phyloP scores from a whole-genome alignment of 2,113 vertebrate genomes.

The Ictidomys tridecemlineatus region DNA sequence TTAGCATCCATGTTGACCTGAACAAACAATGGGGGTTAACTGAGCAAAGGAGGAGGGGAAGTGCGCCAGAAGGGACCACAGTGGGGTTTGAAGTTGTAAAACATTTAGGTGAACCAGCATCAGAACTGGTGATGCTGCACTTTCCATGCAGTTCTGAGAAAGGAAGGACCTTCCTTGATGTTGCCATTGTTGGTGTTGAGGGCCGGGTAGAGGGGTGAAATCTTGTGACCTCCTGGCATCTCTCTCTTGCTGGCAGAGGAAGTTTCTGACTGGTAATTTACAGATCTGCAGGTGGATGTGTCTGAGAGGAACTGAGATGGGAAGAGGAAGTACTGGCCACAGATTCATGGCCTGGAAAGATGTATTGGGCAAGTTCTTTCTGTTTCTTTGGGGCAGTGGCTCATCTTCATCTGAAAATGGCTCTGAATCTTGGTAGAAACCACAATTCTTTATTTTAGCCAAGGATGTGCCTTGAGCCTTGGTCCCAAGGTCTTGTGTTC shows the following conservation, averaged over 20 bases:
- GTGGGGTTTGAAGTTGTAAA: background rate
- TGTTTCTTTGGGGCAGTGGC: background rate
- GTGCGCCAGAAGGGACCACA: too few relatives aligned
- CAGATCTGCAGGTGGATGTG: too few relatives aligned
- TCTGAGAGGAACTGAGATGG: background rate
- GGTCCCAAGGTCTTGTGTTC: background rate
- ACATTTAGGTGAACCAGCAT: background rate
- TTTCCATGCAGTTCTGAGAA: background rate
- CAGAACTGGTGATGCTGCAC: background rate
- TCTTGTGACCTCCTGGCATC: background rate
- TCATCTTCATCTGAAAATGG: background rate
- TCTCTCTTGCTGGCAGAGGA: background rate
- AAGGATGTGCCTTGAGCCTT: background rate
- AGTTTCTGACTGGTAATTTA: background rate
- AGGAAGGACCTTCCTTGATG: background rate
- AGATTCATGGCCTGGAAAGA: background rate
- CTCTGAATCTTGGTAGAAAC: background rate
- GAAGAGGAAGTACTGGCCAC: too few relatives aligned
- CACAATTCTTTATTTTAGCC: background rate
- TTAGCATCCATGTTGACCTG: too few relatives aligned
- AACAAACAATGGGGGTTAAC: too few relatives aligned
- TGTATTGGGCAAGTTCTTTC: background rate
- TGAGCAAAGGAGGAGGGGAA: too few relatives aligned
- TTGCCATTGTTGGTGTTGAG: background rate
- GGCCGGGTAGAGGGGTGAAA: background rate